Evolutionary conservation across 2,888 invertebrate genomes (phyloP).

Genomic region (Noctua janthe): DNA sequence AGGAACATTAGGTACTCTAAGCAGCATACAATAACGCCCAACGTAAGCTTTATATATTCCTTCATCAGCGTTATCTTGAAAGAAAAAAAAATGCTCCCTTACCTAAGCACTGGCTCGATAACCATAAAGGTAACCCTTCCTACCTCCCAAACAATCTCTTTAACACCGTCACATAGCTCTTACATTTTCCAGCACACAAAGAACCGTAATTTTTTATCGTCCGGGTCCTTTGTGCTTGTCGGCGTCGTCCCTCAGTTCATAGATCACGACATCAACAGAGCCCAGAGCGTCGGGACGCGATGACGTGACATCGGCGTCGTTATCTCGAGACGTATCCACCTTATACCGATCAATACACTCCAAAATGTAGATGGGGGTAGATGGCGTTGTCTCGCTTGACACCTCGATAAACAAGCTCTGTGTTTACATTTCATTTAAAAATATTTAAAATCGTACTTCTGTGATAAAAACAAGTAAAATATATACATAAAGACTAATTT

Average conservation of each 20-base stretch:
- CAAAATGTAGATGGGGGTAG: no score
- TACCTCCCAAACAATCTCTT: background rate
- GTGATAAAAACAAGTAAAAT: no score
- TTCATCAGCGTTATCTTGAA: background rate
- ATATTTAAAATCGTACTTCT: no score
- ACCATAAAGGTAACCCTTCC: background rate
- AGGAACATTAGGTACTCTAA: background rate
- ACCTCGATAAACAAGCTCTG: no score
- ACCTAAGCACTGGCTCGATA: background rate
- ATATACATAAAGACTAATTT: no score
- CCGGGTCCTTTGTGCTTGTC: conserved; percentile 5
- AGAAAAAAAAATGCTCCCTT: background rate
- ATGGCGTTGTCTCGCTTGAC: no score
- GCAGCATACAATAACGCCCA: background rate
- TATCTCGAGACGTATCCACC: conserved; percentile 55
- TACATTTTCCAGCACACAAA: conserved; percentile 22
- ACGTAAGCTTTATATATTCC: background rate
- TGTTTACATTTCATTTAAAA: no score
- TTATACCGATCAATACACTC: conserved; percentile 48
- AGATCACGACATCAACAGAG: conserved; percentile 8
- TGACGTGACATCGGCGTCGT: conserved; percentile 4
- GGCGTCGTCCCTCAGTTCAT: conserved; percentile 17
- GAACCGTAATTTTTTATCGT: conserved; percentile 11
- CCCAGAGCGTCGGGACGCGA: conserved; percentile 1
- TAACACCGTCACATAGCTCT: background rate